These are phyloP conservation scores for Dendrophyllia cribrosa DNA, from an alignment of 64 coral and sea anemone species.

Conservation along the genomic window DNA sequence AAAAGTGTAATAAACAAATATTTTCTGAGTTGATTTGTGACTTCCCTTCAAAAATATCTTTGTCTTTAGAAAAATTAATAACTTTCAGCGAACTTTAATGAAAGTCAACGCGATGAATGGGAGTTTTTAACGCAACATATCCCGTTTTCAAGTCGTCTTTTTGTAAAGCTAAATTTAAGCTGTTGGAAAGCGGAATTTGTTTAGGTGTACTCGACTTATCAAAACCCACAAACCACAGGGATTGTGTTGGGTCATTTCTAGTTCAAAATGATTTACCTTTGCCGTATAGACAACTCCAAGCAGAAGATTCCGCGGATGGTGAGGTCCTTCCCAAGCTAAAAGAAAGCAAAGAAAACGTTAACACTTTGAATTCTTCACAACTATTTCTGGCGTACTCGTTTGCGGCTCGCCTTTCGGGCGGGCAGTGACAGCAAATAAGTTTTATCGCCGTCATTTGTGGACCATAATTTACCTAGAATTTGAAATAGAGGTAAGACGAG, in stretches of 20 bases:
- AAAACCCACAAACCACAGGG: conserved; percentile 45
- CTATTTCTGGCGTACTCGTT: background rate
- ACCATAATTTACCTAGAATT: background rate
- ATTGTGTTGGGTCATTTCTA: background rate
- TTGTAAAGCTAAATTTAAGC: background rate
- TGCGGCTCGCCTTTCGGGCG: background rate
- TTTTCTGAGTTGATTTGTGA: background rate
- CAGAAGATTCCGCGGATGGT: conserved; percentile 94
- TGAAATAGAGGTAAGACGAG: background rate
- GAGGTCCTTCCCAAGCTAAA: conserved; percentile 93
- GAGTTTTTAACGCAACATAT: background rate
- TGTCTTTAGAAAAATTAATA: background rate
- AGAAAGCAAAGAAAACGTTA: conserved; percentile 18
- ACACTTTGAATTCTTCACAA: background rate
- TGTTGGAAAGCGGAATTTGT: background rate
- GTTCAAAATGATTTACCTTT: conserved; percentile 66
- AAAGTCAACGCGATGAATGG: background rate
- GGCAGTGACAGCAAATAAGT: background rate
- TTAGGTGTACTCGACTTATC: background rate
- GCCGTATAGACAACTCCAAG: conserved; percentile 95
- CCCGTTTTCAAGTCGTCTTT: background rate
- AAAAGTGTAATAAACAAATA: background rate
- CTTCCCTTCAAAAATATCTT: background rate
- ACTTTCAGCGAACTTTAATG: background rate
- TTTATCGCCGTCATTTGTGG: background rate